Percentiles rank a stretch among this genome's conserved stretches.
These are phyloP conservation scores for Diorhabda sublineata DNA, from an alignment of 1,140 invertebrate species.

Conservation along the genomic window DNA sequence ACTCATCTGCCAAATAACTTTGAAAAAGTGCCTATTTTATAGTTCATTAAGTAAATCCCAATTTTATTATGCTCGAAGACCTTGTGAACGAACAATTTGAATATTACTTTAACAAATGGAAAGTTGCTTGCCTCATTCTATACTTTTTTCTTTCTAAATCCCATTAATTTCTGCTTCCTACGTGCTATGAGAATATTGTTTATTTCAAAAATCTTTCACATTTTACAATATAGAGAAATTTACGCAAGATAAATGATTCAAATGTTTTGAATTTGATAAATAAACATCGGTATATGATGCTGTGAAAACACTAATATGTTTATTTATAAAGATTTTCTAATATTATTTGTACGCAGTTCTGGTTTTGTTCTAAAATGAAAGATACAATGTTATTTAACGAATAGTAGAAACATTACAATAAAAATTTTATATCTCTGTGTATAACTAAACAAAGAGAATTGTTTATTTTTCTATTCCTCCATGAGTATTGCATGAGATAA, in stretches of 20 bases:
- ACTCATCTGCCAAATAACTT: too few species aligned
- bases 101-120: not conserved
- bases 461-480: too few species aligned
- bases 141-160: not conserved
- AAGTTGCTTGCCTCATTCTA: not conserved
- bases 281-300: not conserved
- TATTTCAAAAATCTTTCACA: not conserved
- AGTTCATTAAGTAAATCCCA: not conserved
- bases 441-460: too few species aligned
- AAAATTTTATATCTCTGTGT: too few species aligned
- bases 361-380: too few species aligned
- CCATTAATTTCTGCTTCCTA: conserved; percentile 1
- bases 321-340: too few species aligned
- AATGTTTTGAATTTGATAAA: not conserved
- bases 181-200: not conserved
- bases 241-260: not conserved
- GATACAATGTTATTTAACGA: too few species aligned
- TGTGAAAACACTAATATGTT: too few species aligned
- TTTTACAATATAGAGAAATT: not conserved
- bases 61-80: not conserved
- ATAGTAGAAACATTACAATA: too few species aligned
- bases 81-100: not conserved
- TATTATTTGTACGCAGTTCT: too few species aligned
- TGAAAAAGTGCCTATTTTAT: not conserved
- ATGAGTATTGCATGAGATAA: too few species aligned